A percentile compares a stretch with the other conserved stretches of the same genome.
Conservation (phyloP, 1,140 invertebrate species). For the Colletes latitarsis region DNA sequence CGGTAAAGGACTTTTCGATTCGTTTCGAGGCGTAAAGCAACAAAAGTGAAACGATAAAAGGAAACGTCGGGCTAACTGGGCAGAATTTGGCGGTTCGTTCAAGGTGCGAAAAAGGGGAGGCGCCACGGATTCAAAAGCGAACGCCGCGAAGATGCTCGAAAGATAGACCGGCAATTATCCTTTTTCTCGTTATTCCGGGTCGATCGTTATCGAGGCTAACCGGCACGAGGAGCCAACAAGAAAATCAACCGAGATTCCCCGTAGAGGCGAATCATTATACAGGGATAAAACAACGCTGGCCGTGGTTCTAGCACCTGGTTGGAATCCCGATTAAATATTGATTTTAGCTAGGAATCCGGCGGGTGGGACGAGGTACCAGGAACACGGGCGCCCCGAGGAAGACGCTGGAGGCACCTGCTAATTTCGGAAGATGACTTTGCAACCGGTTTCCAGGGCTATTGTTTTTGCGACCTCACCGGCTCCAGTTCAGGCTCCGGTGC, state of each 20-base stretch:
- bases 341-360: conserved; percentile 56
- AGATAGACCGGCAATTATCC: conserved; percentile 55
- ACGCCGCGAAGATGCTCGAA: conserved; percentile 16
- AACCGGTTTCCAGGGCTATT: conserved; percentile 41
- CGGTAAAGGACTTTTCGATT: too few relatives aligned
- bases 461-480: conserved; percentile 42
- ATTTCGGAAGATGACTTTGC: conserved; percentile 65
- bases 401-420: conserved; percentile 61
- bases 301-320: conserved; percentile 69
- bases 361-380: background rate
- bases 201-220: conserved; percentile 57
- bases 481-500: conserved; percentile 16
- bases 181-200: conserved; percentile 45
- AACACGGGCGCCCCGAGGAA: conserved; percentile 9
- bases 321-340: conserved; percentile 69
- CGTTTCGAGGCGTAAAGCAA: too few relatives aligned
- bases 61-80: too few relatives aligned
- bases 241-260: conserved; percentile 28
- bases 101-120: conserved; percentile 32
- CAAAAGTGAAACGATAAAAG: too few relatives aligned
- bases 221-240: conserved; percentile 17
- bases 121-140: background rate
- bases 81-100: background rate
- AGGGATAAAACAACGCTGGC: conserved; percentile 53
- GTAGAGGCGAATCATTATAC: conserved; percentile 51